Conservation (phyloP, 2,113 vertebrate species). For the Hydropotes inermis region DNA sequence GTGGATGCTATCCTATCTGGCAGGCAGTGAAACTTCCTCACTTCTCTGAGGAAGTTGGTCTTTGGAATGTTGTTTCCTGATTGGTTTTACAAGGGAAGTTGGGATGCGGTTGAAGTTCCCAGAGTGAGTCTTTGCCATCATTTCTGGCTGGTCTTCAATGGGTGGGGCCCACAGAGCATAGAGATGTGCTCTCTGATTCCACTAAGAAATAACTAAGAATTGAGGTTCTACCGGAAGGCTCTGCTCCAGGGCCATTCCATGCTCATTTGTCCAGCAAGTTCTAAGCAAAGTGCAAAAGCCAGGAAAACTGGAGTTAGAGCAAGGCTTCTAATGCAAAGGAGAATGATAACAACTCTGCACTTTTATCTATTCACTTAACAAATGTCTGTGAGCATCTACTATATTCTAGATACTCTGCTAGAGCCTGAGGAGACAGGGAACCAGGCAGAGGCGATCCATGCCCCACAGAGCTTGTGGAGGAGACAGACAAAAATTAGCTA, state of each 20-base stretch:
- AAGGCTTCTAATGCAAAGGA: background rate
- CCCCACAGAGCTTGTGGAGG: background rate
- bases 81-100: background rate
- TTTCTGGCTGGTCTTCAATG: background rate
- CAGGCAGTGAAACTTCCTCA: background rate
- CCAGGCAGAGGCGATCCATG: background rate
- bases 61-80: background rate
- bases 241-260: fast-evolving
- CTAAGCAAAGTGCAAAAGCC: background rate
- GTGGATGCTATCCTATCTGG: background rate
- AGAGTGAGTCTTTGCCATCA: background rate
- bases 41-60: background rate
- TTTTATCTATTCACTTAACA: background rate
- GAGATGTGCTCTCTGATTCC: background rate
- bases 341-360: background rate
- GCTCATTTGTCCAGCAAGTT: background rate
- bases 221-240: background rate
- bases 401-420: background rate
- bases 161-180: background rate
- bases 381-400: background rate
- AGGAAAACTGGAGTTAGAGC: background rate
- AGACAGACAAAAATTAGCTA: background rate
- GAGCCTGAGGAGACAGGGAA: background rate
- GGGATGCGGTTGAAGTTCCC: background rate
- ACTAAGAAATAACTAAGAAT: background rate